Base-by-base conservation (phyloP, 2,888 invertebrate genomes). In the Cantharis rufa region DNA sequence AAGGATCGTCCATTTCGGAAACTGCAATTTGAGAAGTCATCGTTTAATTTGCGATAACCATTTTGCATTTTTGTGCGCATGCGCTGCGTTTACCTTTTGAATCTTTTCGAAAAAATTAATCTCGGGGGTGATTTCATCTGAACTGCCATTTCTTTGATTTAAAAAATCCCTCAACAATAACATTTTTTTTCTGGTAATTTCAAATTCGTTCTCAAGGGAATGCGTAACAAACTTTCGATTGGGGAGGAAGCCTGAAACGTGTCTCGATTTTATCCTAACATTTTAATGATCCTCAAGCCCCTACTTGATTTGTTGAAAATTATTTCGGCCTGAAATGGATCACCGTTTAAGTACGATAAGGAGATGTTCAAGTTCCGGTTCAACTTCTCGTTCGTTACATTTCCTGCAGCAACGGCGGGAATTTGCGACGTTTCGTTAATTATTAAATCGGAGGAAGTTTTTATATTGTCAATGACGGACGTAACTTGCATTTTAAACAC, bases 1-100 rank as follows among this genome's bases (percentile, higher is more conserved):
- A 15, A 80, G 68, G 24, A 63, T 24, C 62, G 28, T 70, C 79
- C 79, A 80, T 18, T 80, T 70, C 5, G 77, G 70, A 74, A 77
- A 78, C 80, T 80, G 62, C 16, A 66, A 32, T 69, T 13, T n/a
- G 5, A 5, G 0, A 13, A 24, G 2, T 21, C 21, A 0, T 21
- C 21, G 21, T 21, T 24, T 24, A 24, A 1, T 24, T 24, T 7
- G 24, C 1, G 24, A 24, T 1, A 24, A 9, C 24, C 24, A 24
- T 24, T 24, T 24, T 21, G n/a, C 4, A 21, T 21, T 21, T 21
- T 4, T 2, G 2, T 21, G 21, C 21, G 21, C 21, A 4, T 21
- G 21, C 21, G 21, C 21, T 21, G 4, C 7, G 24, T 24, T 24
- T 48, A 48, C 48, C 48, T 48, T n/a, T 4, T n/a, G 48, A 1